Base-by-base conservation (phyloP, 2,113 vertebrate species). In the Syngnathus typhle region DNA sequence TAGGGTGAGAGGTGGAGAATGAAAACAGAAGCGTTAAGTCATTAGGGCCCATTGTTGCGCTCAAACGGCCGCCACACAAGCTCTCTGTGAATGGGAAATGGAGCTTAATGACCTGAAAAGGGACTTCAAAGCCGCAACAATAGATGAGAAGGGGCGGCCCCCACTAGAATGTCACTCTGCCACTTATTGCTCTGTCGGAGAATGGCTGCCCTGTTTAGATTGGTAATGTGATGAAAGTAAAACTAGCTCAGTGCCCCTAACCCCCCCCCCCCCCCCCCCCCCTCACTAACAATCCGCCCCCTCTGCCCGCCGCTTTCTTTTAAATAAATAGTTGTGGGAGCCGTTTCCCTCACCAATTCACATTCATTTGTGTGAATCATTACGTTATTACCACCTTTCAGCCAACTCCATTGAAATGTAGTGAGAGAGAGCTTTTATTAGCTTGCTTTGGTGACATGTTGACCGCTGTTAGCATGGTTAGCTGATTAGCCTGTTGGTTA, bases 21-120 rank as follows among this genome's bases (percentile, higher is more conserved):
- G 87, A 86, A 92, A 91, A 90, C 88, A 90, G 86, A 90, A 88
- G 89, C 88, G 88, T 89, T 90, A 92, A 92, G 88, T 91, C 86
- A 89, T 90, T 91, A 89, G 82, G 85, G 80, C 70, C 88, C 85
- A 88, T 90, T 89, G 88, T 89, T 89, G 87, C 81, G 74, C 84
- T 87, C 82, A 89, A 89, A 90, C 83, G 84, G 82, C 82, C 76
- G 72, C 87, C 86, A 89, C 87, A 89, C 86, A 89, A 88, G 87
- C 82, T 80, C 82, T 82, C 78, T 81, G 79, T 88, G 88, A 87
- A 91, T 86, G 88, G 89, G 90, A 90, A 91, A 89, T 89, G 78
- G 88, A 85, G 87, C 87, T 89, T 91, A 90, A 91, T 90, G 89
- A 89, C 86, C 89, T 91, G 89, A 88, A 89, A 85, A 85, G 85